Percentiles rank a stretch among this genome's conserved stretches.
phyloP scores from a whole-genome alignment of 1,140 invertebrate species.

The Drosophila murphyi region DNA sequence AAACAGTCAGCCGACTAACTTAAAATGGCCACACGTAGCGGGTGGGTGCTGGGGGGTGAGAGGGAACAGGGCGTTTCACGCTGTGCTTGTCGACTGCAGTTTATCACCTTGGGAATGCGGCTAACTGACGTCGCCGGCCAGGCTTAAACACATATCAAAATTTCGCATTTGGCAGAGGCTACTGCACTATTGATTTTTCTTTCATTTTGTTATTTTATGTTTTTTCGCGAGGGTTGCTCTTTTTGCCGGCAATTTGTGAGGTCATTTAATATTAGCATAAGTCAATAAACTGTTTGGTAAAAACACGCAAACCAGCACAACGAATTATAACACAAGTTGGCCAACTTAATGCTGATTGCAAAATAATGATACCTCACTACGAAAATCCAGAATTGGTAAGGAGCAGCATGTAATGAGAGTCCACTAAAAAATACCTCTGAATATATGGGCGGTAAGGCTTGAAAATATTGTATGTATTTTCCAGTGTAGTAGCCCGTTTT shows the following conservation, averaged over 20 bases:
- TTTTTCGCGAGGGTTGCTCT: not conserved
- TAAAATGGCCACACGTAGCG: conserved; percentile 24
- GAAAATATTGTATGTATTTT: no score
- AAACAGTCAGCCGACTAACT: conserved; percentile 36
- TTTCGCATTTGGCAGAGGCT: conserved; percentile 44
- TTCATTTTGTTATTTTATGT: not conserved
- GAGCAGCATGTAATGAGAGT: no score
- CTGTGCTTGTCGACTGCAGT: conserved; percentile 31
- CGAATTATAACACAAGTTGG: not conserved
- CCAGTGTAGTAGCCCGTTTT: no score
- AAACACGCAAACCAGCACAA: not conserved
- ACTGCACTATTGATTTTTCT: conserved; percentile 73
- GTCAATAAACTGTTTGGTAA: conserved; percentile 38
- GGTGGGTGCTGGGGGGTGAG: not conserved
- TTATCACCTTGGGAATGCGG: conserved; percentile 67
- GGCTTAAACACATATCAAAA: conserved; percentile 9
- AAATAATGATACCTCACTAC: conserved; percentile 3
- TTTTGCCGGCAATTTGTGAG: conserved; percentile 10
- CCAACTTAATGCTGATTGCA: conserved; percentile 10
- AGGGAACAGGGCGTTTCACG: conserved; percentile 12
- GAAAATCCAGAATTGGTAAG: not conserved
- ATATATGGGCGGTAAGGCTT: not conserved
- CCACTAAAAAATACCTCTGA: no score
- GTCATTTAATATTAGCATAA: conserved; percentile 30
- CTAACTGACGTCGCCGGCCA: conserved; percentile 39